Conservation (phyloP, 2,797 vertebrate genomes). For the Picus viridis region DNA sequence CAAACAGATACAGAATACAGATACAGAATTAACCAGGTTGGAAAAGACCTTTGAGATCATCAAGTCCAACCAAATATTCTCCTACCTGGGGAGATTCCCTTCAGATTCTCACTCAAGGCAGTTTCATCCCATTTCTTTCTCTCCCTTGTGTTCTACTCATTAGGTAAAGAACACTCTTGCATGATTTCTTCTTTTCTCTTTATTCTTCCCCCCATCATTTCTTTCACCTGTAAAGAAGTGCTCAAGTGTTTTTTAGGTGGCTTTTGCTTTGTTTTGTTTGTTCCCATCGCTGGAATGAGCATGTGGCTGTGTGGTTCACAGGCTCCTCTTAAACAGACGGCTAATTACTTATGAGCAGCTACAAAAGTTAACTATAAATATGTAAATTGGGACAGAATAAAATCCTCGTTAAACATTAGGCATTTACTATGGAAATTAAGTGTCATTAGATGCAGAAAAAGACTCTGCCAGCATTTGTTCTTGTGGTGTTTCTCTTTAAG, state of each 20-base stretch:
- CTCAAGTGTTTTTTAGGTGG: background rate
- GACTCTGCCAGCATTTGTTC: constrained; percentile 39
- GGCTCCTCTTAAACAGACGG: constrained; percentile 44
- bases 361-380: constrained; percentile 73
- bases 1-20: background rate
- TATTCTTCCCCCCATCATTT: background rate
- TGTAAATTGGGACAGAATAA: constrained; percentile 65
- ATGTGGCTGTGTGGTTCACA: constrained; percentile 22
- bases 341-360: constrained; percentile 53
- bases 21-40: too few species aligned
- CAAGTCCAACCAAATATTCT: background rate
- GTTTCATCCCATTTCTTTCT: background rate
- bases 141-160: background rate
- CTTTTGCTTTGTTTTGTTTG: background rate
- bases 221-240: background rate
- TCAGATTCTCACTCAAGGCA: background rate
- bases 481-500: background rate
- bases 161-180: background rate
- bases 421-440: constrained; percentile 73
- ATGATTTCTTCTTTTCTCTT: background rate
- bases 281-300: background rate
- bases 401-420: constrained; percentile 65
- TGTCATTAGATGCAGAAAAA: constrained; percentile 65
- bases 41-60: too few species aligned
- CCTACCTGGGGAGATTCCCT: background rate